Evolutionary conservation across 2,113 vertebrate species (phyloP), one percentile per base, ranked within the genome.

Genomic region (Colaptes auratus): DNA sequence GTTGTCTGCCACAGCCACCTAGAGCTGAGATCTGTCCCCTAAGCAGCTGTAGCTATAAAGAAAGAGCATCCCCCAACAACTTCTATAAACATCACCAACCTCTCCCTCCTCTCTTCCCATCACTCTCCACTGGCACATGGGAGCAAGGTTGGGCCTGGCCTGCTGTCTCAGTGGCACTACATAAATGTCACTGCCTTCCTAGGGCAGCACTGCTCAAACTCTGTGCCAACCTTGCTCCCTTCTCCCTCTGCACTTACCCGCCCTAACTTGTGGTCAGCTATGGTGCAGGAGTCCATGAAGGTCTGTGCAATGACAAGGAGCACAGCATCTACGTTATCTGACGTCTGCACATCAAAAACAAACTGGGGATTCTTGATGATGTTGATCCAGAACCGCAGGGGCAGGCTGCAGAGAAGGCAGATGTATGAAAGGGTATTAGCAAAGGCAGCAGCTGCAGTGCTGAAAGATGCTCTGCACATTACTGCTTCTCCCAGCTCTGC

Each of bases 351-450:
- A 19, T 99, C 99, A 63, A 99, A 99, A 83, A 99, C 99, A 50
- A 99, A 99, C 98, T 99, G 99, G 1, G 99, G 99, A 88, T 99
- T 99, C 97, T 99, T 99, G 79, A 99, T 98, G 24, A 99, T 99
- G 96, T 99, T 99, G 98, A 99, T 99, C 99, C 99, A 99, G 97
- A 99, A 99, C 71, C 99, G 98, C 87, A 99, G 96, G 5, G 99
- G 99, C 63, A 99, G 98, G 96, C 99, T 99, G 97, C 0, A 24
- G n/a, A 86, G 21, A 79, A 79, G 65, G 59, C 7, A 50, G 52
- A 61, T 53, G 35, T 0, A 0, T 7, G 42, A 60, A 33, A 10
- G 4, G 72, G 50, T 15, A 64, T 86, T 36, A 48, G 72, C 42
- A 86, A n/a, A 88, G 42, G 63, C 0, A 59, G 70, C 25, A 77